A percentile compares a stretch with the other conserved stretches of the same genome.
Conservation (phyloP, 2,797 vertebrate species). For the Notoglanidium macrostoma region DNA sequence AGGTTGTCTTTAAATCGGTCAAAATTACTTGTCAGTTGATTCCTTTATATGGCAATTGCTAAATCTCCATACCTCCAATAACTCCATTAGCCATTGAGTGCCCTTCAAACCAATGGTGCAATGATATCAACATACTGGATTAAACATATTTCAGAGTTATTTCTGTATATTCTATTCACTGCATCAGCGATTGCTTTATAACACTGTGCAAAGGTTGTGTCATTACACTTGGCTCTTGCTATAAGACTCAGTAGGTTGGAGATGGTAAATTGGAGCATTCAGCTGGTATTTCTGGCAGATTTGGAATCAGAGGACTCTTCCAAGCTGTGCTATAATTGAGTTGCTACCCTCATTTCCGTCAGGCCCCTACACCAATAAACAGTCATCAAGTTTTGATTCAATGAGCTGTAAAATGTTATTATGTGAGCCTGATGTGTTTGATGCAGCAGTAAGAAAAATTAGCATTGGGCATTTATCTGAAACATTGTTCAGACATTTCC, state of each 20-base stretch:
- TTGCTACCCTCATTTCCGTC: slow-evolving; percentile 19
- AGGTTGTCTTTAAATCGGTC: background rate
- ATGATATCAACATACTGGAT: background rate
- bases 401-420: slow-evolving; percentile 20
- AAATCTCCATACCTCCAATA: background rate
- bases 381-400: slow-evolving; percentile 20
- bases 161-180: background rate
- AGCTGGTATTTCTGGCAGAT: background rate
- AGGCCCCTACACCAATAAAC: slow-evolving; percentile 2
- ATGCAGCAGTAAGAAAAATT: background rate
- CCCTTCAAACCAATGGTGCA: background rate
- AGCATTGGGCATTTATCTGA: slow-evolving; percentile 3
- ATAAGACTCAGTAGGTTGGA: background rate
- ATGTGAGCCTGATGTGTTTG: slow-evolving; percentile 9
- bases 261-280: slow-evolving; percentile 1
- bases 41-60: background rate
- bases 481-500: slow-evolving; percentile 4
- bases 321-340: slow-evolving; percentile 18
- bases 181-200: background rate
- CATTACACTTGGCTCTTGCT: background rate
- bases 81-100: background rate
- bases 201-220: background rate
- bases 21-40: background rate
- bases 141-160: background rate
- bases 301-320: slow-evolving; percentile 1